These are phyloP conservation scores for Phenacoccus solenopsis DNA, from an alignment of 1,140 invertebrate genomes.

Conservation along the genomic window DNA sequence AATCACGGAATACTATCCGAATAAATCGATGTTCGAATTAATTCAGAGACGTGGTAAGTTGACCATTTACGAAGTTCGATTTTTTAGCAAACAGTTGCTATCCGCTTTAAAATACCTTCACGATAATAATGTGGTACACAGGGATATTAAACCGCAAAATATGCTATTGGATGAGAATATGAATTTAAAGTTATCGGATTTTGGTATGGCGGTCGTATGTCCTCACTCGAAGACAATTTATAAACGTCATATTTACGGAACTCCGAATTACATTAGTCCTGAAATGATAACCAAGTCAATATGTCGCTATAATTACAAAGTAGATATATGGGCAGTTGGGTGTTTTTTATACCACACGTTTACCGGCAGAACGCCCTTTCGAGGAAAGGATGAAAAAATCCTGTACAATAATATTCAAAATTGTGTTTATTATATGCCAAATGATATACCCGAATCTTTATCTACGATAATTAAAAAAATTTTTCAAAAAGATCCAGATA, in stretches of 20 bases:
- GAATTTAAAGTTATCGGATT: slow-evolving; percentile 1
- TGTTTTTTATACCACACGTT: slow-evolving; percentile 58
- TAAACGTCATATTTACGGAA: slow-evolving; percentile 13
- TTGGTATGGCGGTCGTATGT: slow-evolving; percentile 1
- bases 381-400: slow-evolving; percentile 41
- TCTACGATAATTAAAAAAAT: not conserved
- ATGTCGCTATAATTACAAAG: slow-evolving; percentile 52
- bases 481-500: slow-evolving; percentile 5
- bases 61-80: slow-evolving; percentile 4
- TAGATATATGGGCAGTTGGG: slow-evolving; percentile 58
- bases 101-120: slow-evolving; percentile 33
- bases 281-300: slow-evolving; percentile 5
- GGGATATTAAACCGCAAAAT: slow-evolving; percentile 45
- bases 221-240: not conserved
- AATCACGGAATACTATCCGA: not conserved
- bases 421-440: not conserved
- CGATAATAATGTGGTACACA: slow-evolving; percentile 48
- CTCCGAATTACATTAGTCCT: not conserved
- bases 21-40: slow-evolving; percentile 6
- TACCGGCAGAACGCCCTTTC: slow-evolving; percentile 29
- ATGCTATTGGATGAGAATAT: slow-evolving; percentile 31
- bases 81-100: slow-evolving; percentile 29
- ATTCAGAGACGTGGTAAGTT: slow-evolving; percentile 1
- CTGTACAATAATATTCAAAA: slow-evolving; percentile 4
- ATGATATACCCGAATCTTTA: not conserved